Evolutionary conservation across 2,888 invertebrate genomes (phyloP).

Genomic region (Drosophila dives): DNA sequence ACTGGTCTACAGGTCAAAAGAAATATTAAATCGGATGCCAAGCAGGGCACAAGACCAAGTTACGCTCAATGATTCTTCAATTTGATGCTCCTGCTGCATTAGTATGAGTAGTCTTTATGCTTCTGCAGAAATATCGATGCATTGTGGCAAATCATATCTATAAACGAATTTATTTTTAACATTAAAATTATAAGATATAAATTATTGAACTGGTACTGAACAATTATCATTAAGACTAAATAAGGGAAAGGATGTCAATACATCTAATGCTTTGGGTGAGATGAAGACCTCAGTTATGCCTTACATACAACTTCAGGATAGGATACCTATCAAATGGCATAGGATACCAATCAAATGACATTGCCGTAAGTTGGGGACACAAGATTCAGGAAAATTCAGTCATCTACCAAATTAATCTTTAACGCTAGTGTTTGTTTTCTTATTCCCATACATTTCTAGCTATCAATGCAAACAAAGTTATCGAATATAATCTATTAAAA

Average conservation of each 20-base stretch:
- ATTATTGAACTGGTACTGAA: too few relatives aligned
- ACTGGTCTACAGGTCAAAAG: background rate
- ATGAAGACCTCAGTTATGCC: background rate
- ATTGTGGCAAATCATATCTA: background rate
- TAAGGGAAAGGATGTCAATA: background rate
- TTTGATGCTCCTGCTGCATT: too few relatives aligned
- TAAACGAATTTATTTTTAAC: background rate
- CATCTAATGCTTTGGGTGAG: background rate
- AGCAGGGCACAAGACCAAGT: background rate
- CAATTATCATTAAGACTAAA: too few relatives aligned
- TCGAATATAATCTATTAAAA: background rate
- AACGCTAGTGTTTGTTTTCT: background rate
- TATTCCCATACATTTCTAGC: background rate
- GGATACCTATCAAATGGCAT: background rate
- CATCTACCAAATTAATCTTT: background rate
- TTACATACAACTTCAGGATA: background rate
- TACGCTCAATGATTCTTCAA: background rate
- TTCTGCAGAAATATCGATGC: too few relatives aligned
- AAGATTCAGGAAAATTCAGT: background rate
- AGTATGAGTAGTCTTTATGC: too few relatives aligned
- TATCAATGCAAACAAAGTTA: background rate
- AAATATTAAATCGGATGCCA: background rate
- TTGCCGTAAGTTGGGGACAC: background rate
- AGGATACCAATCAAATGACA: background rate
- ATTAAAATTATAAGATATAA: background rate